A percentile compares a stretch with the other conserved stretches of the same genome.
These are phyloP conservation scores for Pitta sordida DNA, from an alignment of 2,113 vertebrate species.

Conservation along the genomic window DNA sequence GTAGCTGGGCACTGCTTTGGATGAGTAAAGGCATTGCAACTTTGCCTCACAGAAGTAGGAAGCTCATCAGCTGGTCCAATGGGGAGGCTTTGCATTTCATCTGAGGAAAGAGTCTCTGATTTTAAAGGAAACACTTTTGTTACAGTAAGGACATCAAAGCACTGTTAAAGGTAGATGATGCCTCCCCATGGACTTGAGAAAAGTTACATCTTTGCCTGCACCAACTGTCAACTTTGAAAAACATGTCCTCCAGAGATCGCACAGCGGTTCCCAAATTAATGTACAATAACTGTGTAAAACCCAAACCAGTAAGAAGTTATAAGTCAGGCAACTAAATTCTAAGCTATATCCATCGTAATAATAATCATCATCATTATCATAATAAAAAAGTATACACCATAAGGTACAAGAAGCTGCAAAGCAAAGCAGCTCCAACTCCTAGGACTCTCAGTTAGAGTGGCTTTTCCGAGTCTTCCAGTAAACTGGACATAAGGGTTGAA, in stretches of 20 bases:
- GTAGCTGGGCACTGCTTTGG: background rate
- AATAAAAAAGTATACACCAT: slow-evolving; percentile 71
- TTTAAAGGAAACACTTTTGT: background rate
- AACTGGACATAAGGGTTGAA: background rate
- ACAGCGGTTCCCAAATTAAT: slow-evolving; percentile 38
- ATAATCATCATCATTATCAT: slow-evolving; percentile 39
- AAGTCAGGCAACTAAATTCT: slow-evolving; percentile 72
- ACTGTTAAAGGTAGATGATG: background rate
- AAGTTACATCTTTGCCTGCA: background rate
- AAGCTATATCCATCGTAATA: slow-evolving; percentile 71
- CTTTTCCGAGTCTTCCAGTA: slow-evolving; percentile 54
- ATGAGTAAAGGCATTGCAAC: slow-evolving; percentile 19
- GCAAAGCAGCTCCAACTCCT: slow-evolving; percentile 69
- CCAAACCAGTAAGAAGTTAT: slow-evolving; percentile 68
- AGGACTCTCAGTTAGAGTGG: slow-evolving; percentile 52
- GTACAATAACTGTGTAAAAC: slow-evolving; percentile 41
- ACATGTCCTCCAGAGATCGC: slow-evolving; percentile 20
- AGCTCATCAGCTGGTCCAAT: background rate
- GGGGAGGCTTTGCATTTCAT: background rate
- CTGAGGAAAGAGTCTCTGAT: background rate
- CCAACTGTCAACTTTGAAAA: background rate
- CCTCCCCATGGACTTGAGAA: background rate
- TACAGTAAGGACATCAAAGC: background rate
- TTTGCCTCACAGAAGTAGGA: background rate
- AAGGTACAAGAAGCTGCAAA: slow-evolving; percentile 79